Base-by-base conservation (phyloP, 1,140 invertebrate species). In the Penaeus chinensis region DNA sequence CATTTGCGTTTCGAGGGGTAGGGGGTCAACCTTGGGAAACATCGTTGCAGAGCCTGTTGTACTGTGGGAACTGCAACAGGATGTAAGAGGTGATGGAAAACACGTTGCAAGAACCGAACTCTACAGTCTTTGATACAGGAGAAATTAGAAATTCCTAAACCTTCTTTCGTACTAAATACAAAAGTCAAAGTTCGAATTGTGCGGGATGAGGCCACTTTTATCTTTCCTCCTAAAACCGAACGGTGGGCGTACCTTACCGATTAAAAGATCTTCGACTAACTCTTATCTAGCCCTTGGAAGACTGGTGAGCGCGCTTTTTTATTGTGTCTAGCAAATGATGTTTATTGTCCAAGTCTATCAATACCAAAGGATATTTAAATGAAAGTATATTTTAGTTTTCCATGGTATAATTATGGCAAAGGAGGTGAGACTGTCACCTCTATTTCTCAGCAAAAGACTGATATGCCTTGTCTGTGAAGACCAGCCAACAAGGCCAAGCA, bases 71-170 rank as follows among this genome's bases (percentile, higher is more conserved):
- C 32, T 32, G 32, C 32, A 32, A 32, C 32, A 32, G 32, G 32
- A 32, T 32, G 32, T 2, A 37, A 86, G 90, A 16, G 90, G 76
- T 65, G 90, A 91, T 84, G 91, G 88, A 65, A 65, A 90, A 90
- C 69, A 83, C 86, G 32, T 89, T 89, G 61, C 54, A 84, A 24
- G 79, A 47, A 19, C 87, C 84, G 60, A 77, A 61, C 61, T 88
- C 82, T 60, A 74, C 37, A 85, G 37, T 27, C 32, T 24, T 16
- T 85, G 78, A 32, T 32, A 32, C 1, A 32, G 84, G 37, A 16
- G 80, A 32, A 65, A 32, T 61, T 60, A 20, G 22, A 85, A 78
- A 84, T 78, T 66, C 77, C 69, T 13, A 32, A 85, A 77, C 77
- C 42, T 63, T 80, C 37, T 71, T 79, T 7, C 74, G 22, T 89